Conservation (phyloP, 2,888 invertebrate genomes). For the Drosophila cracens region DNA sequence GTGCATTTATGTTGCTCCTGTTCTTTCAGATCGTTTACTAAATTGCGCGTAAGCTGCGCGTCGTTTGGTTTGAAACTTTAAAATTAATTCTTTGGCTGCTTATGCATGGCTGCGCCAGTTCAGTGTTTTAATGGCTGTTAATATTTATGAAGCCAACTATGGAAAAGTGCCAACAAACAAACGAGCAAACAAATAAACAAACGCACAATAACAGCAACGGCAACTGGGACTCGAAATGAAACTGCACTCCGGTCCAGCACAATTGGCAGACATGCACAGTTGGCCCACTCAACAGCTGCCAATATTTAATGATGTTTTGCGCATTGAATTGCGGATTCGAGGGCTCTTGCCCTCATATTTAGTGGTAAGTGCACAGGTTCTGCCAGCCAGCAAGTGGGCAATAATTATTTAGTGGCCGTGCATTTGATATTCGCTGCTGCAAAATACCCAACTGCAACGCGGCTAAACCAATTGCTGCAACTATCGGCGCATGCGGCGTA, state of each 20-base stretch:
- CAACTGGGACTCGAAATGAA: conserved; percentile 5
- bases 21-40: conserved; percentile 30
- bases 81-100: conserved; percentile 66
- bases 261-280: conserved; percentile 35
- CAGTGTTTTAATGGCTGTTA: conserved; percentile 74
- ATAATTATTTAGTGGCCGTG: conserved; percentile 65
- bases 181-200: conserved; percentile 42
- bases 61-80: conserved; percentile 73
- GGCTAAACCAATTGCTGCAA: conserved; percentile 13
- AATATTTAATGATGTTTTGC: conserved; percentile 66
- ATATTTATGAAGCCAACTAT: conserved; percentile 72
- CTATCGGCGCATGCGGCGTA: conserved; percentile 14
- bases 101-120: conserved; percentile 25
- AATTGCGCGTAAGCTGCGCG: conserved; percentile 66
- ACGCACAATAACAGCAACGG: conserved; percentile 14
- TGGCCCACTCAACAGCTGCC: conserved; percentile 55
- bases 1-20: not conserved
- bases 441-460: conserved; percentile 4
- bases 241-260: conserved; percentile 10
- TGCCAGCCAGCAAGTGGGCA: conserved; percentile 47
- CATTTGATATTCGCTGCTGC: conserved; percentile 27
- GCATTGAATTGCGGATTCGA: conserved; percentile 46
- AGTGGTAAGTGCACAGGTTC: conserved; percentile 18
- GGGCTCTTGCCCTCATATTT: conserved; percentile 10
- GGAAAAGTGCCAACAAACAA: conserved; percentile 43